Base-by-base conservation (phyloP, 2,888 invertebrate species). In the Tachina fera region DNA sequence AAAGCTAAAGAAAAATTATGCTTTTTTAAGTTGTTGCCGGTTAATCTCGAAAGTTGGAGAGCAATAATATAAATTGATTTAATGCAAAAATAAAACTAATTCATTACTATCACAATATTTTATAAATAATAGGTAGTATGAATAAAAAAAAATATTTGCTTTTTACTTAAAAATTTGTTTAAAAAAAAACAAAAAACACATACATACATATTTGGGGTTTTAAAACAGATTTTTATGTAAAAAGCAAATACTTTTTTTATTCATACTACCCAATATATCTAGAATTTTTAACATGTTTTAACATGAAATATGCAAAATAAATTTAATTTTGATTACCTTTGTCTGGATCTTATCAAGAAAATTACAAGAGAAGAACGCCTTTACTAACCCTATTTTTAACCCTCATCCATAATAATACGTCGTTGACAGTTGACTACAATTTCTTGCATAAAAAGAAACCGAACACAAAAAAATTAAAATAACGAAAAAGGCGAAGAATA, bases 341-440 rank as follows among this genome's bases (percentile, higher is more conserved):
- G 86, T 83, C 86, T 83, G 79, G 76, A 71, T 83, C 14, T 80
- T 83, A 76, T 82, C 79, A 79, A 43, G 9, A 51, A 67, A 56
- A 6, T 22, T 56, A 56, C 13, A 63, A 68, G 53, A 31, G 41
- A 31, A 68, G 13, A 51, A 39, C 14, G 45, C 71, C 60, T 71
- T 68, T 53, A 83, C 61, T 83, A 72, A 70, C 75, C 65, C 89
- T 88, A 89, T 88, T 88, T 90, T 90, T 90, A 90, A 90, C 90
- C 90, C 90, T 90, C 90, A 90, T 90, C 90, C 89, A 90, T 90
- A 90, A 90, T 90, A 90, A 90, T 88, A 89, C 89, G 89, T 89
- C 88, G 90, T 88, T 90, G 90, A 90, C 90, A 90, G 90, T 90
- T 90, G 90, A 90, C 90, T 90, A 77, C 13, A 83, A 84, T 83